phyloP scores from a whole-genome alignment of 64 coral and sea anemone species.

The Montipora efflorescens region DNA sequence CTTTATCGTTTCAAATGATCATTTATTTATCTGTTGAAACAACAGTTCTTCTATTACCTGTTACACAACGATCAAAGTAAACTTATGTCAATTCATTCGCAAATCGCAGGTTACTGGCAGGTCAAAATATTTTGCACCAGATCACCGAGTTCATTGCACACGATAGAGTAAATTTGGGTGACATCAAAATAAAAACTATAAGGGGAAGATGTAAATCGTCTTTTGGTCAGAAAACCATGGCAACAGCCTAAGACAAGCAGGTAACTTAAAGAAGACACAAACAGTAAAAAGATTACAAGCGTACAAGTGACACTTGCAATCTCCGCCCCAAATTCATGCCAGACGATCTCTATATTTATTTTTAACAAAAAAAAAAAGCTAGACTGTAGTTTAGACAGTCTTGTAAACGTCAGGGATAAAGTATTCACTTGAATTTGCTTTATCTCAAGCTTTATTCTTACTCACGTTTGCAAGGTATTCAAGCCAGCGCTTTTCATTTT shows the following conservation, averaged over 20 bases:
- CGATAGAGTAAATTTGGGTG: too few species aligned
- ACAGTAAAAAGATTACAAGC: too few species aligned
- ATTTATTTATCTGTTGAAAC: slow-evolving; percentile 1
- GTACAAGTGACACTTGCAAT: too few species aligned
- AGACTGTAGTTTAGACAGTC: too few species aligned
- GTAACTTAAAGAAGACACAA: not conserved
- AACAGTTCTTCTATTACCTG: not conserved
- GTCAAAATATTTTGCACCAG: too few species aligned
- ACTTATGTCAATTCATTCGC: not conserved
- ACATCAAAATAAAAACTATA: not conserved
- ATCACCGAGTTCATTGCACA: too few species aligned
- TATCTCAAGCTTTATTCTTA: not conserved
- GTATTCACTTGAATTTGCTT: too few species aligned
- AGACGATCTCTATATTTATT: too few species aligned
- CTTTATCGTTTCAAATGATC: not conserved
- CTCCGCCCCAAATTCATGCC: too few species aligned
- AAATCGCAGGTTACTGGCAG: not conserved
- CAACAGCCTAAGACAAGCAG: not conserved
- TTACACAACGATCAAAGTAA: not conserved
- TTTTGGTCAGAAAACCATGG: not conserved
- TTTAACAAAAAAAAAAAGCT: too few species aligned
- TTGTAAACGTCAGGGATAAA: too few species aligned
- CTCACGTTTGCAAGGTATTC: slow-evolving; percentile 90
- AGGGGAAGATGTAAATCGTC: too few species aligned
- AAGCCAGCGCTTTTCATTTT: slow-evolving; percentile 89